Evolutionary conservation across 2,888 invertebrate genomes (phyloP).

Genomic region (Synergus gifuensis): DNA sequence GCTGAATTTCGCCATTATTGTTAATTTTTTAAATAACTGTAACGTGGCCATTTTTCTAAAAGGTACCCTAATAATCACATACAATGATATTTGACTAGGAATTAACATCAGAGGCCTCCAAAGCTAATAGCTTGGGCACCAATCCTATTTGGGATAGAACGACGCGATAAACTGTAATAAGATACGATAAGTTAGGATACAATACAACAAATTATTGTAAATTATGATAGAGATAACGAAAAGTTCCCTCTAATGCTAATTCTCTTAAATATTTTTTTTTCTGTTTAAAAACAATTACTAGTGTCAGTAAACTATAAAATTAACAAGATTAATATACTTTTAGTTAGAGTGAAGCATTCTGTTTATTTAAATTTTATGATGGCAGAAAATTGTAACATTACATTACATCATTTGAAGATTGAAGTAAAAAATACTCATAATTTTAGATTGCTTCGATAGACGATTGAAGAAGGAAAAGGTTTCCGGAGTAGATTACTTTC

Average conservation of each 20-base stretch:
- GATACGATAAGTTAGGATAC: neutral
- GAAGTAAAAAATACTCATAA: neutral
- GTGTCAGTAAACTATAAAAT: neutral
- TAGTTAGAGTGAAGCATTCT: neutral
- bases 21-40: no score
- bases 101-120: neutral
- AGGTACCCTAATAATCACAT: no score
- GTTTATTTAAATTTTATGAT: neutral
- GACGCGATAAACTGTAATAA: neutral
- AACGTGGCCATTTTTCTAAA: no score
- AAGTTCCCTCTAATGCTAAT: no score
- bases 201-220: neutral
- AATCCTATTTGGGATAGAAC: neutral
- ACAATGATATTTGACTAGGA: neutral
- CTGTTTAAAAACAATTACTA: neutral
- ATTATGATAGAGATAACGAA: no score
- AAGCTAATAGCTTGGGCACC: neutral
- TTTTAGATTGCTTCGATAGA: conserved; percentile 7
- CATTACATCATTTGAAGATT: neutral
- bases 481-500: neutral
- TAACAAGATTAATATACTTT: neutral
- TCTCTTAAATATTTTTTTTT: no score
- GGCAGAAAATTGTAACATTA: neutral
- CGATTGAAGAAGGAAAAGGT: neutral
- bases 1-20: no score